phyloP scores from a whole-genome alignment of 2,797 vertebrate species.

The Pseudochirops corinnae region DNA sequence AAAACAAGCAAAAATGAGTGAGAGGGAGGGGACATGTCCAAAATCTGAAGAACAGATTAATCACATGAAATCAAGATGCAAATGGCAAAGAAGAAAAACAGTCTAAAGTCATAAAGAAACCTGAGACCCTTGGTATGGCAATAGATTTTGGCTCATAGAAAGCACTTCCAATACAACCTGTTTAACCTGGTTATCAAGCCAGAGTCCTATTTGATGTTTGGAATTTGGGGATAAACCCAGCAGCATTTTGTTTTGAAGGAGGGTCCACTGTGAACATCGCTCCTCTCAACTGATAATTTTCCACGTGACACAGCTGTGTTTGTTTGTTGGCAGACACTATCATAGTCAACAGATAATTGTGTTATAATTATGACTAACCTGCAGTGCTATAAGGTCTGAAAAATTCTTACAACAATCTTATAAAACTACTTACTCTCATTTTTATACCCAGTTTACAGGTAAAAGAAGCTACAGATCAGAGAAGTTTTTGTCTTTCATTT shows the following conservation, averaged over 20 bases:
- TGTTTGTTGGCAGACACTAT: not conserved
- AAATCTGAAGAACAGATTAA: not conserved
- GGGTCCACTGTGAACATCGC: not conserved
- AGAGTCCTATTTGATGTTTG: not conserved
- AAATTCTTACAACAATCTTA: not conserved
- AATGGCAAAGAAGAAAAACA: not conserved
- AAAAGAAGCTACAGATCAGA: not conserved
- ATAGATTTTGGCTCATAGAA: not conserved
- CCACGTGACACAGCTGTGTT: not conserved
- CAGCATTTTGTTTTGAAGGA: not conserved
- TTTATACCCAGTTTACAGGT: not conserved
- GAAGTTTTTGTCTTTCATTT: not conserved
- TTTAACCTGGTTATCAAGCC: not conserved
- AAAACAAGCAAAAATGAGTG: not conserved
- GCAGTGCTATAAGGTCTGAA: not conserved
- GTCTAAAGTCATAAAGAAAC: not conserved
- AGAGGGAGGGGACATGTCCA: not conserved
- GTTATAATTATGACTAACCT: not conserved
- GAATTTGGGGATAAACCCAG: not conserved
- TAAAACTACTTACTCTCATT: not conserved
- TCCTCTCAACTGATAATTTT: not conserved
- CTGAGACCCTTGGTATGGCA: not conserved
- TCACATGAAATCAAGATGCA: not conserved
- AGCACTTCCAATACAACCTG: not conserved
- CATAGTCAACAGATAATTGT: not conserved